Evolutionary conservation across 2,888 invertebrate genomes (phyloP).

Genomic region (Eupithecia exiguata): DNA sequence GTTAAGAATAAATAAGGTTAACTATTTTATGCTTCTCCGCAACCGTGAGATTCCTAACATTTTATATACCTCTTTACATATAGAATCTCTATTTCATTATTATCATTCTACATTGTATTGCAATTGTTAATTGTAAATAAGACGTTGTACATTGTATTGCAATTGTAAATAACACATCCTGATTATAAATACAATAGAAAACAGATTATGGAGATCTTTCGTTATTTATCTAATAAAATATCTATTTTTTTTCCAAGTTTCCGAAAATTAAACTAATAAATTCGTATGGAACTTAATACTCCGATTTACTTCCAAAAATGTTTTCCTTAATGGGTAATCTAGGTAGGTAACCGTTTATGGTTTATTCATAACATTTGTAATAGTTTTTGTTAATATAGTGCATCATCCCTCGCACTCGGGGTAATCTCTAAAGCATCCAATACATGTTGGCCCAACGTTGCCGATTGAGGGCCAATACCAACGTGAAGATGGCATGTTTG

Average conservation of each 20-base stretch:
- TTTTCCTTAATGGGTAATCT: background rate
- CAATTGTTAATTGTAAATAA: background rate
- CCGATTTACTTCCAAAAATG: background rate
- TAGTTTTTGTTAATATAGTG: background rate
- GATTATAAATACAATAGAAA: background rate
- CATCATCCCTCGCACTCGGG: too few relatives aligned
- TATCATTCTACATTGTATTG: constrained; percentile 4
- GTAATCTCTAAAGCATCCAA: too few relatives aligned
- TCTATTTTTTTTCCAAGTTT: constrained; percentile 12
- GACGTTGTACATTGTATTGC: background rate
- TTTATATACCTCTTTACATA: background rate
- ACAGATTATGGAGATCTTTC: constrained; percentile 4
- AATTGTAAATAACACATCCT: background rate
- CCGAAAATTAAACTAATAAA: constrained; percentile 44
- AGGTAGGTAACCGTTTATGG: background rate
- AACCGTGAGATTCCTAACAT: constrained; percentile 7
- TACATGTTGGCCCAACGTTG: too few relatives aligned
- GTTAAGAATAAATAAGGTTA: too few relatives aligned
- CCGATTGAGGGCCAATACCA: too few relatives aligned
- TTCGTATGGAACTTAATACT: constrained; percentile 32
- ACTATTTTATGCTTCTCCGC: background rate
- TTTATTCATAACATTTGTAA: background rate
- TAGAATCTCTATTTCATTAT: background rate
- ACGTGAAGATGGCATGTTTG: too few relatives aligned
- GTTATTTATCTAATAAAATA: constrained; percentile 14